Base-by-base conservation (phyloP, 2,888 invertebrate genomes). In the Perdita meconis region DNA sequence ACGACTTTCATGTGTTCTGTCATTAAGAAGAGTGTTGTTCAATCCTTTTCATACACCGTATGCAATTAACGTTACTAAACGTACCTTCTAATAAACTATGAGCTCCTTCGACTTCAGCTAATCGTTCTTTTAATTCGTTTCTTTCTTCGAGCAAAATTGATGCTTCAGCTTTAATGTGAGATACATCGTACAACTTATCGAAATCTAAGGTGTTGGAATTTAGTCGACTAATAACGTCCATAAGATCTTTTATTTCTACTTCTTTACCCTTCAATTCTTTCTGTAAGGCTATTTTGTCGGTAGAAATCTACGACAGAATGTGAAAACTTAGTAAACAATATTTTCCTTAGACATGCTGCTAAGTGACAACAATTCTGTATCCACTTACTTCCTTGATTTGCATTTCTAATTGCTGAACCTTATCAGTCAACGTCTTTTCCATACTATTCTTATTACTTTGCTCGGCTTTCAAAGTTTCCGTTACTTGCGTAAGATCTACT, bases 141-240 rank as follows among this genome's bases (percentile, higher is more conserved):
- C 94, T 94, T 85, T 95, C 95, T 70, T 93, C 93, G 71, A 93
- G 92, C 22, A 94, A 88, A 73, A 94, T 93, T 36, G 93, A 91
- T 1, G 95, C 91, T 87, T 95, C 95, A 0, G 95, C 95, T 83
- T 94, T 94, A 13, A 94, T 92, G 53, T 93, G 93, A 44, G 94
- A 94, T 44, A 94, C 93, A 83, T 95, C 94, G 55, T 95, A 93
- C 26, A 95, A 88, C 71, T 94, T 93, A 42, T 93, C 92, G 40
- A 91, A 87, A 80, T 92, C 92, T 38, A 92, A 87, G 55, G 86
- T 89, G 70, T 90, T 89, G 2, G 81, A 81, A 61, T 89, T 90
- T 42, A 88, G 68, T 76, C 90, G 89, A 59, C 89, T 88, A 16
- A 92, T 86, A 34, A 91, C 86, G 44, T 90, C 88, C 2, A 87